A percentile compares a stretch with the other conserved stretches of the same genome.
Evolutionary conservation across 2,113 vertebrate species (phyloP).

Genomic region (Cyprinus carpio): DNA sequence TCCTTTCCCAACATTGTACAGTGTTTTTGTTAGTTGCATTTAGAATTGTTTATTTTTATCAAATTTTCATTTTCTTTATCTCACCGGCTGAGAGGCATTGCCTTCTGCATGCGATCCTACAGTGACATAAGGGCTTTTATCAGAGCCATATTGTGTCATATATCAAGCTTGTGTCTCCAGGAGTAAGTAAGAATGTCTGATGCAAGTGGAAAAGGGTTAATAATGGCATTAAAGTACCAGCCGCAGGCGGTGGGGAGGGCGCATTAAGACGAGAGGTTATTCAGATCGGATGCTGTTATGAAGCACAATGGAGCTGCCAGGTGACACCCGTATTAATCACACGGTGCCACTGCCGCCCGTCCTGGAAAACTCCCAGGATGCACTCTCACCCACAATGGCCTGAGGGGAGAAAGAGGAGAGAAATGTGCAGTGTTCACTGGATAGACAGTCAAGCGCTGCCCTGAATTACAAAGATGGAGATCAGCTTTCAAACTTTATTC

Average conservation of each 20-base stretch:
- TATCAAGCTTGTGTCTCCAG: slow-evolving; percentile 35
- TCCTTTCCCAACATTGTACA: background rate
- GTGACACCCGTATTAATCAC: slow-evolving; percentile 58
- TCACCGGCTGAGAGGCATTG: background rate
- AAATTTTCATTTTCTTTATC: background rate
- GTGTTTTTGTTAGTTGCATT: background rate
- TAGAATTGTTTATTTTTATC: background rate
- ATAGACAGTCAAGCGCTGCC: slow-evolving; percentile 8
- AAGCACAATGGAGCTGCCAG: slow-evolving; percentile 24
- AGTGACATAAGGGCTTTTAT: slow-evolving; percentile 17
- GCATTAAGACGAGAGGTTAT: slow-evolving; percentile 51
- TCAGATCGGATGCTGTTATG: slow-evolving; percentile 50
- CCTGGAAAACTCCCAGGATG: slow-evolving; percentile 46
- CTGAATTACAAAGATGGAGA: slow-evolving; percentile 36
- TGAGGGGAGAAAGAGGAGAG: background rate
- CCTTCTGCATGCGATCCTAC: background rate
- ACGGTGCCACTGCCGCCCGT: background rate
- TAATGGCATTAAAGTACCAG: slow-evolving; percentile 42
- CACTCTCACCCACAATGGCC: slow-evolving; percentile 26
- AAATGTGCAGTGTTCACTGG: background rate
- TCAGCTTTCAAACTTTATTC: slow-evolving; percentile 25
- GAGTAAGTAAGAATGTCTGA: slow-evolving; percentile 33
- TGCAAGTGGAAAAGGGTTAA: slow-evolving; percentile 44
- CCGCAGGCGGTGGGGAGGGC: slow-evolving; percentile 30
- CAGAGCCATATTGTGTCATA: slow-evolving; percentile 30